A percentile compares a stretch with the other conserved stretches of the same genome.
These are phyloP conservation scores for Corythaeola cristata DNA, from an alignment of 2,113 vertebrate species.

Conservation along the genomic window DNA sequence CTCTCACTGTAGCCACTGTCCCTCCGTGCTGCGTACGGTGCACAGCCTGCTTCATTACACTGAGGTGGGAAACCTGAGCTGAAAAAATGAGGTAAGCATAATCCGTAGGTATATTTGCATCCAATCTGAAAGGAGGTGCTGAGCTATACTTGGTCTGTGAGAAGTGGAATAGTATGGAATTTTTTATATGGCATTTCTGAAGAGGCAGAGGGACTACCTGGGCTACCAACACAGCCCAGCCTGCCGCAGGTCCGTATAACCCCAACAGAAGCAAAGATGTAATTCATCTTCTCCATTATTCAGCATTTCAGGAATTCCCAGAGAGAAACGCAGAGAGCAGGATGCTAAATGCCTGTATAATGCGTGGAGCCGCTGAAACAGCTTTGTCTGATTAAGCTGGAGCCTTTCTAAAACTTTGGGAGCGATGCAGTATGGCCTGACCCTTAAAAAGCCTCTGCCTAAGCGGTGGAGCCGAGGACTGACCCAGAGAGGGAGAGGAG, in stretches of 20 bases:
- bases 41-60: neutral
- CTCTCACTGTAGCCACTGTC: neutral
- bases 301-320: constrained; percentile 12
- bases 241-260: neutral
- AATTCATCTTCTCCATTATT: neutral
- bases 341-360: neutral
- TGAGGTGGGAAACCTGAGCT: neutral
- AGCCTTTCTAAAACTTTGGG: constrained; percentile 16
- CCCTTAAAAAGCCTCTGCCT: neutral
- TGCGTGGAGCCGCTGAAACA: neutral
- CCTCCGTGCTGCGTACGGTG: neutral
- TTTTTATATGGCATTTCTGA: neutral
- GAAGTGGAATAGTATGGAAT: neutral
- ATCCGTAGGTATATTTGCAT: neutral
- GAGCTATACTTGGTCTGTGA: neutral
- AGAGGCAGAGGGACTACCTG: neutral
- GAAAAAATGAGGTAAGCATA: neutral
- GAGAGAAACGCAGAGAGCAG: neutral
- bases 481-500: neutral
- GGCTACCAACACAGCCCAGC: neutral
- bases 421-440: neutral
- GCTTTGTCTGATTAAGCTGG: neutral
- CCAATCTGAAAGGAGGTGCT: neutral
- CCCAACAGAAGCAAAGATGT: neutral
- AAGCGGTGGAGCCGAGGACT: neutral